These are phyloP conservation scores for Miichthys miiuy DNA, from an alignment of 2,797 vertebrate genomes.

Conservation along the genomic window DNA sequence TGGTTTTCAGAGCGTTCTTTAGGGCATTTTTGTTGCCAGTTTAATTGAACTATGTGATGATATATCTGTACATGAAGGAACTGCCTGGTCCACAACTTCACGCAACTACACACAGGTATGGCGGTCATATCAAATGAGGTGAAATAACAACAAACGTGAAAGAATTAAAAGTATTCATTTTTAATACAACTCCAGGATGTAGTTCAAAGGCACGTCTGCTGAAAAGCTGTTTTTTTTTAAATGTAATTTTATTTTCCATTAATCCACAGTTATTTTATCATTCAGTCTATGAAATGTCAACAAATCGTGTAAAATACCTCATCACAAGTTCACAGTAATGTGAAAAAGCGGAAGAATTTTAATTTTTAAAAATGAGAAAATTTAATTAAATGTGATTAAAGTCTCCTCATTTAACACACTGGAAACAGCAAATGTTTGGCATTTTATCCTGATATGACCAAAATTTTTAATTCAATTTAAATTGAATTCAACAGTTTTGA, in stretches of 20 bases:
- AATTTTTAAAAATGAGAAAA: not conserved
- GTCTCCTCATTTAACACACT: not conserved
- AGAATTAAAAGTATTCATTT: not conserved
- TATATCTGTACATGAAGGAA: not conserved
- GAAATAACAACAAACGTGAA: not conserved
- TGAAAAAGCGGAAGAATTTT: not conserved
- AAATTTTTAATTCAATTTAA: not conserved
- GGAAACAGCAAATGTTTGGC: not conserved
- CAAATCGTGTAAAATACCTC: not conserved
- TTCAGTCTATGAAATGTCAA: not conserved
- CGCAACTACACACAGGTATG: not conserved
- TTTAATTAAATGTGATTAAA: not conserved
- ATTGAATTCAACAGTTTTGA: not conserved
- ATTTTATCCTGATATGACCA: not conserved
- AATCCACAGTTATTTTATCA: not conserved
- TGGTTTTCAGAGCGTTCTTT: not conserved
- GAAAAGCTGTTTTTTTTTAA: not conserved
- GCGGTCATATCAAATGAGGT: not conserved
- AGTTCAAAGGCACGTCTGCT: not conserved
- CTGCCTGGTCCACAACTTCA: not conserved
- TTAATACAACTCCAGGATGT: not conserved
- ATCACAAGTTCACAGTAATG: not conserved
- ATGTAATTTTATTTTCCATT: not conserved
- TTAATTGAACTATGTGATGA: not conserved
- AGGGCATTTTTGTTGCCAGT: not conserved